Evolutionary conservation across 2,797 vertebrate species (phyloP).

Genomic region (Pseudomugil gertrudae): DNA sequence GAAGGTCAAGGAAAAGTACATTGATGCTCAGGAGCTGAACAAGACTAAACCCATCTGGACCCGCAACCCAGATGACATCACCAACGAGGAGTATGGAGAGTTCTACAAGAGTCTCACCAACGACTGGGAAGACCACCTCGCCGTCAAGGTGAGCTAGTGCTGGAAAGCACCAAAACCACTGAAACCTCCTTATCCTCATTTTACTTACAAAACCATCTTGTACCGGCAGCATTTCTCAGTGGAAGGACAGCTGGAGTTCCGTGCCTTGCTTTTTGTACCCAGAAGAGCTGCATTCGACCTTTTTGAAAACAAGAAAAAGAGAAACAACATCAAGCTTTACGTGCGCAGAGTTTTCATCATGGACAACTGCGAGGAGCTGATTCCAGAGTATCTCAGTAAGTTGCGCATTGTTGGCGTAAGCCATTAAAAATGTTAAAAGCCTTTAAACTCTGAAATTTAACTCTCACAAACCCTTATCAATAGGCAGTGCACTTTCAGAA

Average conservation of each 20-base stretch:
- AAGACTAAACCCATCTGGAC: constrained; percentile 99
- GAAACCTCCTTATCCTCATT: too few relatives aligned
- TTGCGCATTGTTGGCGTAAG: too few relatives aligned
- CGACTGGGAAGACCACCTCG: constrained; percentile 96
- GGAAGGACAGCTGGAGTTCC: constrained; percentile 94
- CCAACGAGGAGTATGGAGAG: constrained; percentile 93
- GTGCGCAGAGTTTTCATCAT: constrained; percentile 95
- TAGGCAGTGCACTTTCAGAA: not conserved
- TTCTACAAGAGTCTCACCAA: constrained; percentile 98
- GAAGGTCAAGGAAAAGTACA: constrained; percentile 98
- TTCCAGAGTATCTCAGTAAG: constrained; percentile 96
- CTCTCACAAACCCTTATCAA: not conserved
- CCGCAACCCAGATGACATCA: constrained; percentile 94
- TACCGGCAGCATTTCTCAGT: constrained; percentile 90
- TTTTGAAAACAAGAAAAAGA: constrained; percentile 98
- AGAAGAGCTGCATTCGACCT: constrained; percentile 92
- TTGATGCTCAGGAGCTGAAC: constrained; percentile 94
- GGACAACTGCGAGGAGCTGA: constrained; percentile 96
- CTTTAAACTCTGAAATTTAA: not conserved
- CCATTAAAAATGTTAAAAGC: not conserved
- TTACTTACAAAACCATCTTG: not conserved
- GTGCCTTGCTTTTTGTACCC: constrained; percentile 92
- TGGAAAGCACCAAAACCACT: too few relatives aligned
- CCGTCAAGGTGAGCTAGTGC: constrained; percentile 97
- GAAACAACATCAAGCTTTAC: constrained; percentile 97